Conservation (phyloP, 2,113 vertebrate species). For the Leptodactylus fuscus region DNA sequence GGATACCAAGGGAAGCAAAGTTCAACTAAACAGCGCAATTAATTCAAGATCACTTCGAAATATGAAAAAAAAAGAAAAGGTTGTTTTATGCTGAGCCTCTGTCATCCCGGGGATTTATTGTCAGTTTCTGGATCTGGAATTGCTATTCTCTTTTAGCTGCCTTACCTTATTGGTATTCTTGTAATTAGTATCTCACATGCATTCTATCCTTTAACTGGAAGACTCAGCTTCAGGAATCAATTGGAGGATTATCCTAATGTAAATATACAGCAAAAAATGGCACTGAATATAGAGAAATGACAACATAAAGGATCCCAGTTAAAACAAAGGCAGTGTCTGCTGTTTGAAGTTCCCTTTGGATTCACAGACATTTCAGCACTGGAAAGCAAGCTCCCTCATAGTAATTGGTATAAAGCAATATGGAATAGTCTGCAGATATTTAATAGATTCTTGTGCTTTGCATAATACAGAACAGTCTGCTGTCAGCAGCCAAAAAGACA, state of each 20-base stretch:
- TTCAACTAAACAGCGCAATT: constrained; percentile 73
- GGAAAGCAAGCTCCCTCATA: constrained; percentile 1
- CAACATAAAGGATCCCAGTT: constrained; percentile 54
- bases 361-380: constrained; percentile 15
- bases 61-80: constrained; percentile 64
- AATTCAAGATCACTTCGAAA: constrained; percentile 70
- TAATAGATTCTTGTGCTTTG: neutral
- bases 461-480: neutral
- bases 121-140: constrained; percentile 67
- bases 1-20: constrained; percentile 73
- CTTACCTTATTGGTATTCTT: constrained; percentile 69
- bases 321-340: constrained; percentile 38
- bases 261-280: constrained; percentile 64
- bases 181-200: constrained; percentile 62
- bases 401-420: constrained; percentile 42
- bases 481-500: neutral
- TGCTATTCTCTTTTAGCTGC: constrained; percentile 68
- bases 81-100: constrained; percentile 65
- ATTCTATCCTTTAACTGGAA: constrained; percentile 64
- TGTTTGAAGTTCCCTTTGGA: constrained; percentile 45
- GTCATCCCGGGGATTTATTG: constrained; percentile 67
- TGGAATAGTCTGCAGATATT: constrained; percentile 37
- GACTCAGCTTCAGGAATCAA: constrained; percentile 69
- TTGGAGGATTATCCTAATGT: constrained; percentile 63
- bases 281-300: constrained; percentile 59